Conservation (phyloP, 2,888 invertebrate species). For the Clivina fossor region DNA sequence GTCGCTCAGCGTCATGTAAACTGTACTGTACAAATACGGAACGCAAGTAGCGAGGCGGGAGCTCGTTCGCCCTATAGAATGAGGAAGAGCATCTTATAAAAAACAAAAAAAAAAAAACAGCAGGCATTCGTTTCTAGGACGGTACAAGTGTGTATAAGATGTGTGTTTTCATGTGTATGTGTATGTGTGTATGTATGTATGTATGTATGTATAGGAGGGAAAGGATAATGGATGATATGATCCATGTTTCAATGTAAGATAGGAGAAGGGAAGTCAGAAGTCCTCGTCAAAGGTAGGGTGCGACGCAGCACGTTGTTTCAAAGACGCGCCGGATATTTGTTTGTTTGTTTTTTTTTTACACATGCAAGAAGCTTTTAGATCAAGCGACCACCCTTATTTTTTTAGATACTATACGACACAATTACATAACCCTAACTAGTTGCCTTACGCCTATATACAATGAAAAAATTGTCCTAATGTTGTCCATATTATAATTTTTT, state of each 20-base stretch:
- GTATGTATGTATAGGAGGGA: not conserved
- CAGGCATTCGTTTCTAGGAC: slow-evolving; percentile 25
- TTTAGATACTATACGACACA: slow-evolving; percentile 25
- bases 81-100: not conserved
- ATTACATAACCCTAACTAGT: slow-evolving; percentile 27
- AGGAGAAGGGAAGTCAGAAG: slow-evolving; percentile 51
- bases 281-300: slow-evolving; percentile 49
- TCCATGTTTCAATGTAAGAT: slow-evolving; percentile 1
- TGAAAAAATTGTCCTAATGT: slow-evolving; percentile 26
- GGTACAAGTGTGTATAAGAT: too few relatives aligned
- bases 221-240: not conserved
- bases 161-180: too few relatives aligned
- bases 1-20: slow-evolving; percentile 17
- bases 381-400: slow-evolving; percentile 28
- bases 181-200: too few relatives aligned
- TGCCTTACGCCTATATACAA: slow-evolving; percentile 29
- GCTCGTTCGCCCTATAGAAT: not conserved
- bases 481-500: slow-evolving; percentile 28
- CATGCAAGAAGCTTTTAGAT: slow-evolving; percentile 29
- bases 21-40: too few relatives aligned
- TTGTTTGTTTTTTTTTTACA: slow-evolving; percentile 19
- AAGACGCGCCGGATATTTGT: not conserved
- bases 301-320: slow-evolving; percentile 25
- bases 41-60: too few relatives aligned
- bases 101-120: too few relatives aligned